A percentile compares a stretch with the other conserved stretches of the same genome.
phyloP scores from a whole-genome alignment of 2,888 invertebrate species.

The Junonia oenone region DNA sequence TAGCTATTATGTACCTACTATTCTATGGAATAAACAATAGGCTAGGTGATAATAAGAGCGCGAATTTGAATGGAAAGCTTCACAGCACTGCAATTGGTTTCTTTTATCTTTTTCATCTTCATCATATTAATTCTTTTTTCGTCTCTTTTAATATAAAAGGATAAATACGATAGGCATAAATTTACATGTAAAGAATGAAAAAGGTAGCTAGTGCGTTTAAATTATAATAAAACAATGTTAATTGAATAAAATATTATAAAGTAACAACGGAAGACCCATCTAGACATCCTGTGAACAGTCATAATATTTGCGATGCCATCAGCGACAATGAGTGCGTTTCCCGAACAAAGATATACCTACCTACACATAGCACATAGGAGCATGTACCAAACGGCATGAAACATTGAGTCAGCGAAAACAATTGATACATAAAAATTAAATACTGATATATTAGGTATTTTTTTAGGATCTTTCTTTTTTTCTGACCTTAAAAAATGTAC shows the following conservation, averaged over 20 bases:
- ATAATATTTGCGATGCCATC: constrained; percentile 4
- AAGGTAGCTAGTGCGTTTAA: not conserved
- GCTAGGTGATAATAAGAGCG: no score
- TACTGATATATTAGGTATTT: no score
- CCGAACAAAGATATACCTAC: not conserved
- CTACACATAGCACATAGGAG: not conserved
- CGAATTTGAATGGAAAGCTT: no score
- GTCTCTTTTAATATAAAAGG: not conserved
- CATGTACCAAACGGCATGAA: not conserved
- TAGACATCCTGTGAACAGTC: constrained; percentile 6
- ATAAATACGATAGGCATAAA: not conserved
- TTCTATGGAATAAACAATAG: no score
- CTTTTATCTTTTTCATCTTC: no score
- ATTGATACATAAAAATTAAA: not conserved
- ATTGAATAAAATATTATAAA: not conserved
- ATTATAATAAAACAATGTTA: not conserved
- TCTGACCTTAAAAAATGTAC: no score
- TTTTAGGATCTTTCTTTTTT: no score
- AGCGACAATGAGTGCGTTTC: not conserved
- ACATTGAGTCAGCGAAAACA: constrained; percentile 4
- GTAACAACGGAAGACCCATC: not conserved
- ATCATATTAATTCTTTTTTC: no score
- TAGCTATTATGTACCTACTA: no score
- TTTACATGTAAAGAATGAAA: no score
- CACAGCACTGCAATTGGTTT: no score